These are phyloP conservation scores for Piaya cayana DNA, from an alignment of 2,113 vertebrate genomes.

Conservation along the genomic window DNA sequence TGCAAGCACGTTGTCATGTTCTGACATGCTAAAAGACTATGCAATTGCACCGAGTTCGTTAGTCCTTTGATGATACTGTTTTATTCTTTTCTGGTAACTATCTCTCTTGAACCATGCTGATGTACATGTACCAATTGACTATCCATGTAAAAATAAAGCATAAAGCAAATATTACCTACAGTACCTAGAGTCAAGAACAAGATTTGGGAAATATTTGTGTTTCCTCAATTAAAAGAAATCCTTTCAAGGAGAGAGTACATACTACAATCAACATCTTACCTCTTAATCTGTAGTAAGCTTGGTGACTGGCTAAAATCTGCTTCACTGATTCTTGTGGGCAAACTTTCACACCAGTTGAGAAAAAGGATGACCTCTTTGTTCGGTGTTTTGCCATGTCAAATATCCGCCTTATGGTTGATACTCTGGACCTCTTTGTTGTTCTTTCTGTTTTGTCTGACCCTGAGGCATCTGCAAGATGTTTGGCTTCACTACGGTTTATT, in stretches of 20 bases:
- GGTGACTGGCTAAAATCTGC: conserved; percentile 87
- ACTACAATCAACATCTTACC: conserved; percentile 73
- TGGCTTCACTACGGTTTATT: conserved; percentile 69
- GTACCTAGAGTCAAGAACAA: neutral
- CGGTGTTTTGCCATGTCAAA: conserved; percentile 76
- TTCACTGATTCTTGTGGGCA: conserved; percentile 87
- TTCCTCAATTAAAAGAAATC: neutral
- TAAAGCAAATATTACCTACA: neutral
- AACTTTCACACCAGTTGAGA: conserved; percentile 84
- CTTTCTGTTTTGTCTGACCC: conserved; percentile 63
- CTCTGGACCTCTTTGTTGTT: conserved; percentile 69
- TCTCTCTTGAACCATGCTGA: neutral
- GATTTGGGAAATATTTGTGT: neutral
- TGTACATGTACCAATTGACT: neutral
- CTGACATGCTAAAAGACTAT: neutral
- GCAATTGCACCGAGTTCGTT: neutral
- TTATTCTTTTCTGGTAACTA: neutral
- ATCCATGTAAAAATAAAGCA: neutral
- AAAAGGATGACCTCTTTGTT: conserved; percentile 83
- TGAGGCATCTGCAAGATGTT: conserved; percentile 58
- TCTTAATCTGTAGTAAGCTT: conserved; percentile 89
- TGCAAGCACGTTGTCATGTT: neutral
- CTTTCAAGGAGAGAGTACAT: neutral
- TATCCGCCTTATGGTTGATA: conserved; percentile 74
- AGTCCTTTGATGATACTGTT: neutral